These are phyloP conservation scores for Pherbina coryleti DNA, from an alignment of 2,888 invertebrate genomes.

Conservation along the genomic window DNA sequence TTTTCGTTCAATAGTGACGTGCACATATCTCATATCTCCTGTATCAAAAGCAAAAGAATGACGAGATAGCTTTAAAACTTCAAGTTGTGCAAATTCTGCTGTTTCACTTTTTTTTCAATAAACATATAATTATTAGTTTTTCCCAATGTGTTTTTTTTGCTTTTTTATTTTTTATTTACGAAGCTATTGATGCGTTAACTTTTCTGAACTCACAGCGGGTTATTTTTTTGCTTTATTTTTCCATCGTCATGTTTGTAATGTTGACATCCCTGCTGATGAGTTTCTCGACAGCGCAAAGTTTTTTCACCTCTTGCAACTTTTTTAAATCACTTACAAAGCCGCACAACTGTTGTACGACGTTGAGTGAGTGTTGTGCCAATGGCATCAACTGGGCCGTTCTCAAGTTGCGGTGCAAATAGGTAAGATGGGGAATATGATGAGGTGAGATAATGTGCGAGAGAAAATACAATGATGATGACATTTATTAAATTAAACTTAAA, in stretches of 20 bases:
- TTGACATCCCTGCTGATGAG: neutral
- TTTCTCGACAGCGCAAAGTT: neutral
- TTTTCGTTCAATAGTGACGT: too few species aligned
- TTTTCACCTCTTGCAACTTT: neutral
- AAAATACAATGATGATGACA: constrained; percentile 4
- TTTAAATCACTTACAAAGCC: neutral
- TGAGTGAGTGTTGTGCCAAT: too few species aligned
- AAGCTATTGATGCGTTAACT: neutral
- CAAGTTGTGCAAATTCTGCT: too few species aligned
- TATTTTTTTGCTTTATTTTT: too few species aligned
- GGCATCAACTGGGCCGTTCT: too few species aligned
- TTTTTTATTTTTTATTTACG: neutral
- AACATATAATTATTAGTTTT: neutral
- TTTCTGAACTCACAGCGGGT: neutral
- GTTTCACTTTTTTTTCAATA: neutral
- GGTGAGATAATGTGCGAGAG: too few species aligned
- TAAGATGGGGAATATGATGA: too few species aligned
- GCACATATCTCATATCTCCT: too few species aligned
- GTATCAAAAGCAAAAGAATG: too few species aligned
- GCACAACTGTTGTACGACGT: neutral
- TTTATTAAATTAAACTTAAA: constrained; percentile 17
- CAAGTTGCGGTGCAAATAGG: too few species aligned
- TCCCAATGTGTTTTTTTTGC: neutral
- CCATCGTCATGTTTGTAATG: too few species aligned
- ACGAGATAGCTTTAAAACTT: too few species aligned